Base-by-base conservation (phyloP, 2,888 invertebrate species). In the Psylliodes chrysocephalus region DNA sequence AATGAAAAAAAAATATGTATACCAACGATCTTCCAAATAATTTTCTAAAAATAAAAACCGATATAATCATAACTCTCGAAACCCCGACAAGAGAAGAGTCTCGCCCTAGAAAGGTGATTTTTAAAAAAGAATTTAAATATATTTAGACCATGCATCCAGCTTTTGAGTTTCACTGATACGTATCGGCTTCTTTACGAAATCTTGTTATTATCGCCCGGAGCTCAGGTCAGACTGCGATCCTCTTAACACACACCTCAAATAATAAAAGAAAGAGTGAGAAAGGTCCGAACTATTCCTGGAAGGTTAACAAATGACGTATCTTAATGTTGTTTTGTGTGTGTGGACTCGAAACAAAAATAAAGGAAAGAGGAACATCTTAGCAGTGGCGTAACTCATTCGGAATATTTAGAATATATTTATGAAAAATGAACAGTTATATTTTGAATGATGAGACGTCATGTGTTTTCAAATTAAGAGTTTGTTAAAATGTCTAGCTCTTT, bases 181-280 rank as follows among this genome's bases (percentile, higher is more conserved):
- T 33, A 63, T 63, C 63, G 64, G 60, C 64, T 55, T 40, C 60
- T 60, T 60, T 60, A 62, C 59, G 46, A 65, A 65, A 65, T 65
- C 65, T 65, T 49, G 65, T 65, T 65, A 65, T 65, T 65, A 65
- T 65, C 57, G 65, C 65, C 65, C 30, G 42, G 38, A 65, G 65
- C 57, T 44, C 57, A 38, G 57, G 64, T 55, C 60, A 35, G 38
- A 63, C 53, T 56, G 46, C 55, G 62, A 63, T 63, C 52, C 61
- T 56, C 52, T 49, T 47, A 63, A 57, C 63, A 56, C 63, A 63
- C 63, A 63, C 63, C 63, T 60, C 53, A 54, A 60, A 59, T 59
- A 60, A 59, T 59, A 64, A 64, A 63, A 62, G 52, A 49, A 64
- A 64, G 60, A 60, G 60, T 64, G 64, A 59, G 57, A 64, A 64